Percentiles rank a stretch among this genome's conserved stretches.
phyloP scores from a whole-genome alignment of 2,797 vertebrate species.

The Arnoldichthys spilopterus region DNA sequence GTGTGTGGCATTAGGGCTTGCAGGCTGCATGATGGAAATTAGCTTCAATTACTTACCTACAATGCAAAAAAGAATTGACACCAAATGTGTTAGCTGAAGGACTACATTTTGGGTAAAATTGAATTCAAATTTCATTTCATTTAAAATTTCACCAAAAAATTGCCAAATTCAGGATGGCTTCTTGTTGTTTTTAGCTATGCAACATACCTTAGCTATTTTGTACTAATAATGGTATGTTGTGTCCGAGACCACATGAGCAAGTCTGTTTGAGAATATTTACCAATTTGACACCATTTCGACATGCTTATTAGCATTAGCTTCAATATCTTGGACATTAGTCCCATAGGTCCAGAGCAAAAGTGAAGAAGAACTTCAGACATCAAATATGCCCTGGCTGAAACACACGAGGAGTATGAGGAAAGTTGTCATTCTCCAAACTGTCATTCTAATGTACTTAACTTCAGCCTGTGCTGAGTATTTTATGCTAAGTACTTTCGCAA shows the following conservation, averaged over 20 bases:
- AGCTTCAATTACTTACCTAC: too few species aligned
- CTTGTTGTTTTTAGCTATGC: neutral
- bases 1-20: too few species aligned
- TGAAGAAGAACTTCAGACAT: neutral
- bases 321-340: neutral
- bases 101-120: too few species aligned
- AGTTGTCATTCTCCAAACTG: neutral
- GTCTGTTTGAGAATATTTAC: neutral
- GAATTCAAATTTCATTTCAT: too few species aligned
- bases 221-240: neutral
- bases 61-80: too few species aligned
- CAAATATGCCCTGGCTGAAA: neutral
- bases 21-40: too few species aligned
- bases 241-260: too few species aligned
- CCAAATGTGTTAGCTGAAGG: too few species aligned
- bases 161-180: neutral
- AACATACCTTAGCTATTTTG: neutral
- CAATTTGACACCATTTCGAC: neutral
- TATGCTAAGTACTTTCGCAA: neutral
- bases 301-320: neutral
- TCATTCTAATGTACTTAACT: neutral
- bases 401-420: neutral
- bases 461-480: neutral
- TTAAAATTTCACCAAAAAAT: too few species aligned
- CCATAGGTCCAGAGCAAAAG: neutral